Evolutionary conservation across 2,888 invertebrate species (phyloP), one percentile per base, ranked within the genome.

Genomic region (Agrotis clavis): DNA sequence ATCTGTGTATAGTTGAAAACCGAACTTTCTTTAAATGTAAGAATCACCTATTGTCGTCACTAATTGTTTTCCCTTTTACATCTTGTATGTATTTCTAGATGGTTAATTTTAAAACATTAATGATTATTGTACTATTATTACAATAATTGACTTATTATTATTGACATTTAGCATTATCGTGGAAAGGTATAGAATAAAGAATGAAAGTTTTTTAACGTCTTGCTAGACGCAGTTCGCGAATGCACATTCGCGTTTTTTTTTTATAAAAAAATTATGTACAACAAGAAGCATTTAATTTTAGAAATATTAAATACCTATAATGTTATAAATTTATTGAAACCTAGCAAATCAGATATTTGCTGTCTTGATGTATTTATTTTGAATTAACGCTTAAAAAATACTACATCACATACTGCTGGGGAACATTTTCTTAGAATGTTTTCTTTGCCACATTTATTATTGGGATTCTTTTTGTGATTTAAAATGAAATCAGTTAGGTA

Each of bases 231-330:
- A 84, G 82, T 77, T 84, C 79, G 79, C 83, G 89, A 86, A 87
- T 90, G 89, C 82, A 86, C 89, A 90, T 89, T 75, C 81, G 82
- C 61, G 74, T 50, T 70, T 76, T 76, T 59, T 71, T 76, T 91
- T 91, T 83, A 74, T 85, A 90, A 89, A 91, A 91, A 90, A 87
- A 88, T 51, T 92, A 94, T 96, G 96, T 96, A 96, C 96, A 96
- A 96, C 93, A 94, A 88, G 91, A 95, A 95, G 96, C 96, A 96
- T 96, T 96, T 96, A 96, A 95, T 95, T 95, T 95, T 96, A 96
- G 95, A 94, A 92, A 93, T 95, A 95, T 94, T 91, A 92, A 94
- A 94, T 93, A 84, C 85, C 81, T 84, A 92, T 95, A 94, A 94
- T 93, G 92, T 94, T 94, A 94, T 94, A 82, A 84, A 93, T 92